A percentile compares a stretch with the other conserved stretches of the same genome.
Evolutionary conservation across 2,113 vertebrate species (phyloP).

Genomic region (Callorhinus ursinus): DNA sequence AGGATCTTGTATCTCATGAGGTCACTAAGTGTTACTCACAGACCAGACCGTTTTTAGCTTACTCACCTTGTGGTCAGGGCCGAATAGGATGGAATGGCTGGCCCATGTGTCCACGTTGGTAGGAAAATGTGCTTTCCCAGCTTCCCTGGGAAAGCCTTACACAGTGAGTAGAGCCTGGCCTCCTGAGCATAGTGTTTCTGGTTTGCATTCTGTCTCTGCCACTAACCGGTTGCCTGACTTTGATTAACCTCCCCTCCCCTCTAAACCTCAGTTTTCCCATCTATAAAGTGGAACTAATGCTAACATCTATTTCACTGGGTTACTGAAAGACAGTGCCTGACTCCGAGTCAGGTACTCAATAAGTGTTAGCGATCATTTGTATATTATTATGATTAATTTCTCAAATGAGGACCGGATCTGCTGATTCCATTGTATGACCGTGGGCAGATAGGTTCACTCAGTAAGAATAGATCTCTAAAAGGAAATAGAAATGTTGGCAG

Average conservation of each 20-base stretch:
- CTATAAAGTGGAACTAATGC: neutral
- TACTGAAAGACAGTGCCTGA: neutral
- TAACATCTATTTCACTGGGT: neutral
- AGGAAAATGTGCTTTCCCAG: neutral
- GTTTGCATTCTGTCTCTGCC: neutral
- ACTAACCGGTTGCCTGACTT: neutral
- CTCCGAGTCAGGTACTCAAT: neutral
- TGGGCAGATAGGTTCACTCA: neutral
- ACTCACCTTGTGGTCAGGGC: too few species aligned
- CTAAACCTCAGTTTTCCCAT: neutral
- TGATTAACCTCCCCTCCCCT: neutral
- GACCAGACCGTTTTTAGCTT: neutral
- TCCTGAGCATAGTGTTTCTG: neutral
- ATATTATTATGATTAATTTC: neutral
- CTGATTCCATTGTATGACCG: neutral
- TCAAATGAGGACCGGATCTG: neutral
- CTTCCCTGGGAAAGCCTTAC: neutral
- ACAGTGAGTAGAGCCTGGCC: accelerated
- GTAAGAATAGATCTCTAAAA: neutral
- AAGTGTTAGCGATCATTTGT: neutral
- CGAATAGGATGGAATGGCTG: too few species aligned
- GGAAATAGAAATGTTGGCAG: neutral
- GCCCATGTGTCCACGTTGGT: neutral
- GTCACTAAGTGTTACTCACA: neutral
- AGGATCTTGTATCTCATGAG: neutral